phyloP scores from a whole-genome alignment of 53 echinoderm and acorn worm genomes.

The Temnopleurus reevesii region DNA sequence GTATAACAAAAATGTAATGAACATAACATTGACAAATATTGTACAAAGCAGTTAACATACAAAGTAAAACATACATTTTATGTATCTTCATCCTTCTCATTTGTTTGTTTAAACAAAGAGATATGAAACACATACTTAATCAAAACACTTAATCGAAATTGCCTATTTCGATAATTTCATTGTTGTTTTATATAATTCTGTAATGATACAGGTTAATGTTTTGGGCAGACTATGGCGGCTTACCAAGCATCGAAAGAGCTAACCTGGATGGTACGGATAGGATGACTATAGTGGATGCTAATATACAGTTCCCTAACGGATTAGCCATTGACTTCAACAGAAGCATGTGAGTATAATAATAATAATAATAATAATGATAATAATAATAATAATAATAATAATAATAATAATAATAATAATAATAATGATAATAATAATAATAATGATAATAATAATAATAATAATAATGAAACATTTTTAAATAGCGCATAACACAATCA shows the following conservation, averaged over 20 bases:
- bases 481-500: too few relatives aligned
- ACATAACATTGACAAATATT: too few relatives aligned
- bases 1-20: too few relatives aligned
- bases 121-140: too few relatives aligned
- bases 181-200: background rate
- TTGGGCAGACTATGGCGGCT: slow-evolving; percentile 61
- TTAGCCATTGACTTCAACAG: slow-evolving; percentile 62
- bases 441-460: too few relatives aligned
- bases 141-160: too few relatives aligned
- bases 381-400: background rate
- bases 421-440: background rate
- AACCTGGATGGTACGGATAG: slow-evolving; percentile 54
- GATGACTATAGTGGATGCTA: slow-evolving; percentile 49
- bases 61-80: too few relatives aligned
- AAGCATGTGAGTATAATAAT: slow-evolving; percentile 59
- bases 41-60: too few relatives aligned
- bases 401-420: background rate
- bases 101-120: too few relatives aligned
- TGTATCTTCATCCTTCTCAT: too few relatives aligned
- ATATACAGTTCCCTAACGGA: slow-evolving; percentile 61
- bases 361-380: background rate
- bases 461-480: too few relatives aligned
- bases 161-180: background rate
- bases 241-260: slow-evolving; percentile 62
- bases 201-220: slow-evolving; percentile 51